Evolutionary conservation across 2,113 vertebrate species (phyloP), one percentile per base, ranked within the genome.

Genomic region (Cromileptes altivelis): DNA sequence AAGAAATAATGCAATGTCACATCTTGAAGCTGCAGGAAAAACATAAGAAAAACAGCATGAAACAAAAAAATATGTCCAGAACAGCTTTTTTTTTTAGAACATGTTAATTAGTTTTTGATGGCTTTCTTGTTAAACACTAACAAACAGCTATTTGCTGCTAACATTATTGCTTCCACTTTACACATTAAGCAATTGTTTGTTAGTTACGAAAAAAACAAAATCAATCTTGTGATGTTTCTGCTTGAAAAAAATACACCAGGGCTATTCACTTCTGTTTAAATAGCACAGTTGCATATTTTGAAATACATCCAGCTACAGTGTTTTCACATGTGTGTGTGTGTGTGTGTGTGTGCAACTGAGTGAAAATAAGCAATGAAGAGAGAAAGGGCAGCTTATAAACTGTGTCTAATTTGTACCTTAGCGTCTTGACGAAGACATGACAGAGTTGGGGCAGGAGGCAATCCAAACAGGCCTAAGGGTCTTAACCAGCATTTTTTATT

Each of bases 321-420:
- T 37, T 52, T 25, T 37, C 9, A 30, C 40, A 70, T 55, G 33
- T 60, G 57, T 58, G 33, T 33, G 17, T 21, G n/a, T 53, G 0
- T 4, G 37, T 2, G 19, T 57, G 64, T 72, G 27, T 47, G 8
- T 25, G 33, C 9, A 58, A 18, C 23, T 17, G n/a, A 64, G 40
- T 63, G 45, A 63, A 75, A 78, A 70, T 49, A 57, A 73, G 49
- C 0, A 2, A 72, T 12, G 33, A 70, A 75, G 47, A 10, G 50
- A 64, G 72, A 83, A 72, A 75, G 55, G 49, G 63, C 80, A 82
- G 61, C 62, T 61, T 73, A 75, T 50, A 57, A 80, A 75, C 55
- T 61, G 70, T 60, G 63, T 82, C 67, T 89, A 75, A 86, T 86
- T 86, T 86, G 70, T 68, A 77, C 50, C 64, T 84, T 64, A 8